Evolutionary conservation across 2,113 vertebrate genomes (phyloP).

Genomic region (Cheirogaleus medius): DNA sequence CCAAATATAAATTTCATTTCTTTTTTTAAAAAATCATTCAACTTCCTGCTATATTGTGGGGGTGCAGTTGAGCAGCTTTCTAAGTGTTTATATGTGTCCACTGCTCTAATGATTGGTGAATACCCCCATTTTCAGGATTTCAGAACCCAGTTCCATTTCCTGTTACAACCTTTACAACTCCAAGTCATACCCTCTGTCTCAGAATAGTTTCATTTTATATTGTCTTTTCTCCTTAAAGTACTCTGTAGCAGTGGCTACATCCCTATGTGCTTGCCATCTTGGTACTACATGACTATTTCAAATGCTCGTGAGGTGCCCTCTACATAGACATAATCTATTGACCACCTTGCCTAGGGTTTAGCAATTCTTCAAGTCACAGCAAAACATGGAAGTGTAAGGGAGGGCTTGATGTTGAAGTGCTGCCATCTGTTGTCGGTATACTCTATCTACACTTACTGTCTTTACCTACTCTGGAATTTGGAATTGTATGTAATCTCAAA

Average conservation of each 20-base stretch:
- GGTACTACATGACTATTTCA: background rate
- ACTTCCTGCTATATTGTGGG: background rate
- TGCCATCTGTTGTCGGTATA: slow-evolving; percentile 65
- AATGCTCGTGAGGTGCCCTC: background rate
- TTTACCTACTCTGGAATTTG: background rate
- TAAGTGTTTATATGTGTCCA: background rate
- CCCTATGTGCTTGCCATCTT: background rate
- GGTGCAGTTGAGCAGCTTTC: background rate
- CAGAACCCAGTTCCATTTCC: background rate
- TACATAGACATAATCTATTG: background rate
- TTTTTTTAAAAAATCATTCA: background rate
- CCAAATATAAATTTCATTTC: slow-evolving; percentile 28
- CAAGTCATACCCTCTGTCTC: background rate
- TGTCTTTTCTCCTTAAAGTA: background rate
- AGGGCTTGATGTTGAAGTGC: slow-evolving; percentile 44
- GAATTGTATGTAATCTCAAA: background rate
- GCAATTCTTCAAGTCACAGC: background rate
- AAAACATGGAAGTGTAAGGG: background rate
- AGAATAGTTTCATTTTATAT: background rate
- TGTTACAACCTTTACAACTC: background rate
- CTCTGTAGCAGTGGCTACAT: background rate
- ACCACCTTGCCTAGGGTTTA: background rate
- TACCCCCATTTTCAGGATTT: background rate
- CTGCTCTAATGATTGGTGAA: background rate
- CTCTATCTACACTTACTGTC: background rate